phyloP scores from a whole-genome alignment of 2,797 vertebrate species.

The Aldrovandia affinis region DNA sequence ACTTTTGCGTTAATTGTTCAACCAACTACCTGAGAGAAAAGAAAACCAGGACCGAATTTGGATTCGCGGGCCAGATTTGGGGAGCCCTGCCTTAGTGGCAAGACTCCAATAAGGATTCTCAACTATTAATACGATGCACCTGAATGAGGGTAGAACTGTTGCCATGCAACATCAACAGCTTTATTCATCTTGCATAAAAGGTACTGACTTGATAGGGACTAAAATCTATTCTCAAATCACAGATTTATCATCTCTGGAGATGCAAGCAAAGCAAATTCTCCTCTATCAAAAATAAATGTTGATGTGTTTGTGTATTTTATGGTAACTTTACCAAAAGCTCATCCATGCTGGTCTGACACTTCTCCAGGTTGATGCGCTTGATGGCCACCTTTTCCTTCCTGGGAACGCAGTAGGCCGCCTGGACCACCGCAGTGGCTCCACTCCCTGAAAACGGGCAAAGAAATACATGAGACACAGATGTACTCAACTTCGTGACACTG shows the following conservation, averaged over 20 bases:
- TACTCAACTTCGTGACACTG: neutral
- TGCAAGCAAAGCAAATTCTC: neutral
- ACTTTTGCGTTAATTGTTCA: too few species aligned
- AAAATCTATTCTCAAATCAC: neutral
- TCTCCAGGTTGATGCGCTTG: slow-evolving; percentile 82
- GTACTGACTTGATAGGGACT: neutral
- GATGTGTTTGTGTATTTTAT: neutral
- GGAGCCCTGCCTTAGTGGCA: too few species aligned
- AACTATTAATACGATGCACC: neutral
- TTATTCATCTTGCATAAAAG: neutral
- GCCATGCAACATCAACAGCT: neutral
- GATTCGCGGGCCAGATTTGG: too few species aligned
- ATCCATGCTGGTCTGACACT: slow-evolving; percentile 84
- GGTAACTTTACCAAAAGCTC: slow-evolving; percentile 76
- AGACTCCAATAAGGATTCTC: neutral
- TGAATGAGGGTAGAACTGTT: neutral
- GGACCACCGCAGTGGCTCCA: slow-evolving; percentile 80
- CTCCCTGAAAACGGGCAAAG: slow-evolving; percentile 64
- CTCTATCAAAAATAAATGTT: neutral
- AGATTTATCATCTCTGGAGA: neutral
- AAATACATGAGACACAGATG: neutral
- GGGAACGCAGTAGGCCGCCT: slow-evolving; percentile 76
- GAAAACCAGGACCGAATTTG: too few species aligned
- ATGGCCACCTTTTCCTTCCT: slow-evolving; percentile 83
- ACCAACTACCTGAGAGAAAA: too few species aligned